Evolutionary conservation across 2,113 vertebrate species (phyloP).

Genomic region (Pteruthius melanotis): DNA sequence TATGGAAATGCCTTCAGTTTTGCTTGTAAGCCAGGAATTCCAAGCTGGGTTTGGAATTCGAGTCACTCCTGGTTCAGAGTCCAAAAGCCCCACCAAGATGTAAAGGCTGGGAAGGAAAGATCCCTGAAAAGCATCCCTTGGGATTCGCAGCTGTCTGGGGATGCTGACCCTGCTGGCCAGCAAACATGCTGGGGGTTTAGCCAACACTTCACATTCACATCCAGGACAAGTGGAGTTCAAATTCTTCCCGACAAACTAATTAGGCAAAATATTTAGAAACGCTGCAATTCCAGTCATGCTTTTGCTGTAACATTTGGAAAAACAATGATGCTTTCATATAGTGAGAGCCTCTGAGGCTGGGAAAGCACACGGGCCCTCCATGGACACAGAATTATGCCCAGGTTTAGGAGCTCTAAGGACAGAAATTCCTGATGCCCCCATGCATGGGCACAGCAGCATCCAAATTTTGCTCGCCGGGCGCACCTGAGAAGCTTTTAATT

Average conservation of each 20-base stretch:
- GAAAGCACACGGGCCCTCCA: background rate
- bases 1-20: background rate
- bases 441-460: background rate
- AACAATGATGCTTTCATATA: slow-evolving; percentile 15
- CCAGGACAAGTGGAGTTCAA: slow-evolving; percentile 46
- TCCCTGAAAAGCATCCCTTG: background rate
- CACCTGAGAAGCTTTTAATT: background rate
- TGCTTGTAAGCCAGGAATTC: background rate
- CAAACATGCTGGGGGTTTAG: background rate
- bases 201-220: slow-evolving; percentile 20
- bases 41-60: background rate
- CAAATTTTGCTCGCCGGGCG: background rate
- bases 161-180: background rate
- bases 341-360: background rate
- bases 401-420: background rate
- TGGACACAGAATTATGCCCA: background rate
- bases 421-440: background rate
- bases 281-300: slow-evolving; percentile 12
- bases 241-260: slow-evolving; percentile 56
- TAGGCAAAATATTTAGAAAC: slow-evolving; percentile 58
- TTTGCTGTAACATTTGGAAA: slow-evolving; percentile 13
- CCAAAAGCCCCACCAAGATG: background rate
- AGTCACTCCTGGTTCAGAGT: background rate
- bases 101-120: background rate
- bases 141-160: background rate